These are phyloP conservation scores for Microhierax caerulescens DNA, from an alignment of 2,797 vertebrate genomes.

Conservation along the genomic window DNA sequence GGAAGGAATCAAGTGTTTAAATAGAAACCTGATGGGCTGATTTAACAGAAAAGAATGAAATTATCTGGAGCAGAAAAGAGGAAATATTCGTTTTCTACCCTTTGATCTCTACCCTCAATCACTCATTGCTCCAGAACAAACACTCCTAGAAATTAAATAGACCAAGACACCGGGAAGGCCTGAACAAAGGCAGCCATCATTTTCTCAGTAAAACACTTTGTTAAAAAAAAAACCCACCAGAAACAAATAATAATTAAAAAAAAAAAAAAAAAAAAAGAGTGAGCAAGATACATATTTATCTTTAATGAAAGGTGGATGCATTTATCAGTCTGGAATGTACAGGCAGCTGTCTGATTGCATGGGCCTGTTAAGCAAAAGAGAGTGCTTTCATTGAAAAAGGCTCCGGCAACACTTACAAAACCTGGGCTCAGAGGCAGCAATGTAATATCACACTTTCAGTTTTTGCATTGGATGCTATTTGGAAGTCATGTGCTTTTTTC, in stretches of 20 bases:
- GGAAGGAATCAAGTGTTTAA: slow-evolving; percentile 19
- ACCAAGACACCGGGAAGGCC: neutral
- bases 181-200: neutral
- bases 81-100: slow-evolving; percentile 44
- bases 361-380: neutral
- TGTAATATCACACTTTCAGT: slow-evolving; percentile 7
- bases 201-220: neutral
- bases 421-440: neutral
- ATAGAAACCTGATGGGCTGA: neutral
- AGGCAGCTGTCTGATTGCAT: neutral
- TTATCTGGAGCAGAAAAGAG: slow-evolving; percentile 52
- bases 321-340: slow-evolving; percentile 21
- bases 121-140: slow-evolving; percentile 59
- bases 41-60: slow-evolving; percentile 17
- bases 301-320: slow-evolving; percentile 16
- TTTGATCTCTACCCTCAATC: slow-evolving; percentile 60
- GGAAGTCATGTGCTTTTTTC: neutral
- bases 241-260: neutral
- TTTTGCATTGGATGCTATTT: slow-evolving; percentile 25
- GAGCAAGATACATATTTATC: neutral
- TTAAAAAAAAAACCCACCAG: neutral
- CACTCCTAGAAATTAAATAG: slow-evolving; percentile 15
- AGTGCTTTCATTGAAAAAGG: neutral
- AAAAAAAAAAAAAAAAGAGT: too few relatives aligned
- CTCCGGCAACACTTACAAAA: slow-evolving; percentile 5